Conservation (phyloP, 2,113 vertebrate genomes). For the Cyrtonyx montezumae region DNA sequence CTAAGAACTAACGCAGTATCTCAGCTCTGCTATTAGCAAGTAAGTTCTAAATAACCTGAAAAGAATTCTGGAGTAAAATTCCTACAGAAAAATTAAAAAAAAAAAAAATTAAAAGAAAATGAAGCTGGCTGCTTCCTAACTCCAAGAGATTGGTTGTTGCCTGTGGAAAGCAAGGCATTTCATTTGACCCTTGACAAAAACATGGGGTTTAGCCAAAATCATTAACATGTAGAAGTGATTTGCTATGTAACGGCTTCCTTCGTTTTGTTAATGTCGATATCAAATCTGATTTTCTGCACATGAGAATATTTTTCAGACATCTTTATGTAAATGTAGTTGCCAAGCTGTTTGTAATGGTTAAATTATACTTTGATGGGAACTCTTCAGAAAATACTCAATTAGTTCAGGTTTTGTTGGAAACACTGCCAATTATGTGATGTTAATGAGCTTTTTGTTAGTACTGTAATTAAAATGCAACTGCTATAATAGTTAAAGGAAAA, state of each 20-base stretch:
- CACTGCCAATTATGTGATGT: constrained; percentile 82
- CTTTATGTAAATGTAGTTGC: constrained; percentile 85
- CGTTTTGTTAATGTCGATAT: constrained; percentile 76
- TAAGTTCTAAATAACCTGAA: neutral
- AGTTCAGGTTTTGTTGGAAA: constrained; percentile 84
- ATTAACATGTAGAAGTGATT: constrained; percentile 64
- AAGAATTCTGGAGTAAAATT: neutral
- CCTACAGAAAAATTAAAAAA: neutral
- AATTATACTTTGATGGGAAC: constrained; percentile 86
- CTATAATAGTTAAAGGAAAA: constrained; percentile 79
- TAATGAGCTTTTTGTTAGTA: constrained; percentile 86
- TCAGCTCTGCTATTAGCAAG: neutral
- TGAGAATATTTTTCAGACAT: constrained; percentile 81
- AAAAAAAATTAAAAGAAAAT: too few species aligned
- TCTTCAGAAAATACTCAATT: constrained; percentile 87
- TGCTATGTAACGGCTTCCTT: constrained; percentile 61
- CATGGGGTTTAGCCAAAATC: constrained; percentile 43
- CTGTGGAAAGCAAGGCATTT: constrained; percentile 26
- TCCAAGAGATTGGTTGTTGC: neutral
- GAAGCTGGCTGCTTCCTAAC: neutral
- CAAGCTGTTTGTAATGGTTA: constrained; percentile 87
- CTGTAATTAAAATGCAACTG: constrained; percentile 85
- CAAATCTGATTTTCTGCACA: constrained; percentile 83
- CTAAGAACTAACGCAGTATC: neutral
- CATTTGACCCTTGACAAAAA: constrained; percentile 54